Base-by-base conservation (phyloP, 2,888 invertebrate genomes). In the Acrobasis suavella region DNA sequence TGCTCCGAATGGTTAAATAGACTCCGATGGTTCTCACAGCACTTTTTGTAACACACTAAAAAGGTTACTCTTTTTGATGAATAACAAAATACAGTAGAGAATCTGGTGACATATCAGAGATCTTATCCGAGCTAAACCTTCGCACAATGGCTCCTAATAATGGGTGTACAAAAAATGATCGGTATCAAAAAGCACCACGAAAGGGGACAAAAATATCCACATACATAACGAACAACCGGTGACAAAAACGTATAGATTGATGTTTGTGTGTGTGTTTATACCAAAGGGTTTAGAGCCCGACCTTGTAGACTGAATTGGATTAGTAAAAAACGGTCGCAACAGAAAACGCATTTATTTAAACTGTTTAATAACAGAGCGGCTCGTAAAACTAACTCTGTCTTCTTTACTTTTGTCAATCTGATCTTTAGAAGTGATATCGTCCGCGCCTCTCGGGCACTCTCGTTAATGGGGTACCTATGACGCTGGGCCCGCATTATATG, bases 401-500 rank as follows among this genome's bases (percentile, higher is more conserved):
- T 86, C 78, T 83, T 80, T 77, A 75, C 78, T 85, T 86, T 91
- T 89, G 89, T 91, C 86, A 86, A 87, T 87, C 82, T 79, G 91
- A 91, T 91, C 87, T 85, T 83, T 83, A 78, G 83, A 85, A 83
- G 80, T 80, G 91, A 91, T 91, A 91, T 89, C 85, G 84, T 82
- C 81, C 80, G 83, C 74, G 84, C 78, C 80, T 82, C 82, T 83
- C 76, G 86, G 85, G 87, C 83, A 91, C 88, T 91, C 88, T 86
- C 84, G 82, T 89, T 91, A 91, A 92, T 91, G 87, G 89, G 85
- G 87, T 88, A 89, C 89, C 89, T 89, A 91, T 87, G 86, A 86
- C 80, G 81, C 82, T 76, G 80, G 80, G 82, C 91, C 91, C 90
- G 91, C 88, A 91, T 91, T 91, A 87, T 89, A 83, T 90, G 84